These are phyloP conservation scores for Cylindroiulus punctatus DNA, from an alignment of 2,888 invertebrate genomes.

Conservation along the genomic window DNA sequence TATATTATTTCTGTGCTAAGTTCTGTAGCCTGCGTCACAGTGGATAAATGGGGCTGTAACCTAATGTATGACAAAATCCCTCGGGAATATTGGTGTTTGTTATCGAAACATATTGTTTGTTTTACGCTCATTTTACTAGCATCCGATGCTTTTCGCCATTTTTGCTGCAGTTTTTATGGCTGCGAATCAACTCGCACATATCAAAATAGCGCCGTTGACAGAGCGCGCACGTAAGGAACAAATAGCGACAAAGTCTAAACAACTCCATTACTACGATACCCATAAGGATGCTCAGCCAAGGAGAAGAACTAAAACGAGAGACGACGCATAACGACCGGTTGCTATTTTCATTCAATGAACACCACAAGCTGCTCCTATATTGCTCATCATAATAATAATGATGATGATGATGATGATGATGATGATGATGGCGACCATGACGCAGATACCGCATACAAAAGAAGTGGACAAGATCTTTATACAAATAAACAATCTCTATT, in stretches of 20 bases:
- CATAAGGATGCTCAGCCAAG: constrained; percentile 31
- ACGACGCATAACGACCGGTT: not conserved
- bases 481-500: constrained; percentile 10
- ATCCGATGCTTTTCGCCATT: constrained; percentile 28
- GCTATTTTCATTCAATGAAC: constrained; percentile 24
- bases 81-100: constrained; percentile 14
- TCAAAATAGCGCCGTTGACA: constrained; percentile 37
- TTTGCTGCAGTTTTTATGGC: constrained; percentile 18
- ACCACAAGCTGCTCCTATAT: not conserved
- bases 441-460: not conserved
- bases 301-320: not conserved
- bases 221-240: constrained; percentile 11
- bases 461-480: not conserved
- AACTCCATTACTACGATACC: constrained; percentile 36
- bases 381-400: not conserved
- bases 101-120: constrained; percentile 39
- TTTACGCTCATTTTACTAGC: constrained; percentile 47
- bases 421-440: not conserved
- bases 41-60: constrained; percentile 40
- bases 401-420: constrained; percentile 8
- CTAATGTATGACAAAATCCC: constrained; percentile 43
- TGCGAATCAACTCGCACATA: constrained; percentile 41
- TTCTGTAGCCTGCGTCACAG: constrained; percentile 31
- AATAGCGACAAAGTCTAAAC: constrained; percentile 14
- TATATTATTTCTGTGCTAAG: constrained; percentile 24